Evolutionary conservation across 2,888 invertebrate genomes (phyloP).

Genomic region (Andrena marginata): DNA sequence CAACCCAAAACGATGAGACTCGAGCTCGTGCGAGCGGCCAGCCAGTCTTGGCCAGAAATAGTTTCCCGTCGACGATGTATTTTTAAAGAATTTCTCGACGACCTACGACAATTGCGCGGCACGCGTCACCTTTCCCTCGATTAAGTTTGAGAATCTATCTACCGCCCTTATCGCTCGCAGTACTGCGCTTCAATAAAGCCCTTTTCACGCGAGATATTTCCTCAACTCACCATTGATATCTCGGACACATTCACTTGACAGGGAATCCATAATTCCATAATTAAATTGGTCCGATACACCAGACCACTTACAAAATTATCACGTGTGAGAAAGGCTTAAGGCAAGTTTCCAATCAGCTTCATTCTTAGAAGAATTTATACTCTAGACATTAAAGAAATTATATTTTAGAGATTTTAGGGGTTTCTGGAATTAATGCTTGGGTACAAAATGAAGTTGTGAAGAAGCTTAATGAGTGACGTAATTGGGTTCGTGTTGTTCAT

Average conservation of each 20-base stretch:
- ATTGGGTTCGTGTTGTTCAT: too few relatives aligned
- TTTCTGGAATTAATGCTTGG: too few relatives aligned
- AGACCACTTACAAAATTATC: too few relatives aligned
- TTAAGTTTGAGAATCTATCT: conserved; percentile 2
- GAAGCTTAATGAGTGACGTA: too few relatives aligned
- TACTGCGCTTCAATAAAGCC: neutral
- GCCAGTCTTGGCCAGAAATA: conserved; percentile 58
- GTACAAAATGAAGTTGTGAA: too few relatives aligned
- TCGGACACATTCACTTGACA: too few relatives aligned
- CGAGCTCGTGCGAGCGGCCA: conserved; percentile 22
- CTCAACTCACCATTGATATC: too few relatives aligned
- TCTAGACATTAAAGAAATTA: neutral
- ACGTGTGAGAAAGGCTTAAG: too few relatives aligned
- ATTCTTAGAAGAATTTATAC: neutral
- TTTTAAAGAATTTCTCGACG: conserved; percentile 68
- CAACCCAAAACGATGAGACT: conserved; percentile 31
- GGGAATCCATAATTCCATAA: too few relatives aligned
- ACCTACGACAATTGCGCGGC: conserved; percentile 66
- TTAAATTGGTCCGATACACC: too few relatives aligned
- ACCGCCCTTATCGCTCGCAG: neutral
- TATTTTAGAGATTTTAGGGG: neutral
- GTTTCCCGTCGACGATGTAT: conserved; percentile 49
- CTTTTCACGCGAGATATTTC: neutral
- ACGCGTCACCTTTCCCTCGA: conserved; percentile 1
- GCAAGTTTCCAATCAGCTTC: neutral